Evolutionary conservation across 1,140 invertebrate genomes (phyloP).

Genomic region (Drosophila willistoni): DNA sequence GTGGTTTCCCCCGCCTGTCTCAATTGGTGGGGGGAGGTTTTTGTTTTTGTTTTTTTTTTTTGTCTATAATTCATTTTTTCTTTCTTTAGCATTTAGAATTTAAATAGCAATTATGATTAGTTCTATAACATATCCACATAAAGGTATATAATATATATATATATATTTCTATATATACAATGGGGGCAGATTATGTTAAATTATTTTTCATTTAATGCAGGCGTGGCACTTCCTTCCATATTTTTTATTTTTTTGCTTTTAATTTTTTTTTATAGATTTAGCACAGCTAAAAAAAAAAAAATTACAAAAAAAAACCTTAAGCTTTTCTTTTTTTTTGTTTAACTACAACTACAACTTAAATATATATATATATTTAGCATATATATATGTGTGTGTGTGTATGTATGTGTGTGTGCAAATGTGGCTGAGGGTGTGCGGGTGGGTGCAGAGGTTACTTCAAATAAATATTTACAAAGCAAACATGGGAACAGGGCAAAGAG

Average conservation of each 20-base stretch:
- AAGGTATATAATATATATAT: conserved; percentile 2
- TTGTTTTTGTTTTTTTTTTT: too few relatives aligned
- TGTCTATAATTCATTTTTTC: conserved; percentile 3
- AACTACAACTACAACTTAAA: conserved; percentile 59
- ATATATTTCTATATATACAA: conserved; percentile 1
- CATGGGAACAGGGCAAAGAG: conserved; percentile 7
- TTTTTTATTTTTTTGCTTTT: background rate
- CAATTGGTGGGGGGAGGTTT: background rate
- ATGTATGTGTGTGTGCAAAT: too few relatives aligned
- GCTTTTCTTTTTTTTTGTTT: conserved; percentile 27
- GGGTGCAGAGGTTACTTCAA: conserved; percentile 59
- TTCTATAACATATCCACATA: conserved; percentile 9
- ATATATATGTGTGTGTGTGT: conserved; percentile 25
- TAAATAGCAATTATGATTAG: conserved; percentile 4
- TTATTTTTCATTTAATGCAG: conserved; percentile 56
- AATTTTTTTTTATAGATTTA: conserved; percentile 42
- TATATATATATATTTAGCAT: conserved; percentile 31
- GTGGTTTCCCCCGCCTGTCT: background rate
- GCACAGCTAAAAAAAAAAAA: conserved; percentile 65
- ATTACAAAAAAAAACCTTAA: conserved; percentile 32
- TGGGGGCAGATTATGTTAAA: background rate
- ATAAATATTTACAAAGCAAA: conserved; percentile 78
- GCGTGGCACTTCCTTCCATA: conserved; percentile 53
- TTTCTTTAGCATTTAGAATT: conserved; percentile 1
- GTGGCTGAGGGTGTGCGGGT: conserved; percentile 10